These are phyloP conservation scores for Porites australiensis DNA, from an alignment of 64 coral and sea anemone species.

Conservation along the genomic window DNA sequence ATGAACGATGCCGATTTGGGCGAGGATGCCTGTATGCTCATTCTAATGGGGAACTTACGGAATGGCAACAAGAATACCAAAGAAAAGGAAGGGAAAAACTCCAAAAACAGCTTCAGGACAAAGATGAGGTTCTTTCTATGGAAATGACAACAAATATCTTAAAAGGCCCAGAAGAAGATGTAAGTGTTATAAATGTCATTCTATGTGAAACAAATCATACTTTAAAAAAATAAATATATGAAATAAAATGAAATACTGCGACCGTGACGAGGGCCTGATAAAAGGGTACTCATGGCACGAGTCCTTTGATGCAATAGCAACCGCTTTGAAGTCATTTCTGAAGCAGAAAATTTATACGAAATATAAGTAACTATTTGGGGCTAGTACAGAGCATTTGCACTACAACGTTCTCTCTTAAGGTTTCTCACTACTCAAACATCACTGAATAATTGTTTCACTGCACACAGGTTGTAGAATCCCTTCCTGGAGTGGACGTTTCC, in stretches of 20 bases:
- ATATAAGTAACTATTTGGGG: too few relatives aligned
- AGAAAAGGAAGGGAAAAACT: background rate
- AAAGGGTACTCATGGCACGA: too few relatives aligned
- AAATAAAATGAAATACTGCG: too few relatives aligned
- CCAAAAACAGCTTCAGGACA: background rate
- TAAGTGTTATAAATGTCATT: background rate
- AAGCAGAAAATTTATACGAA: too few relatives aligned
- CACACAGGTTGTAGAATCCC: background rate
- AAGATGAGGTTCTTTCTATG: background rate
- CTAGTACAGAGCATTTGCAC: too few relatives aligned
- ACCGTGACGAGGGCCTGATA: too few relatives aligned
- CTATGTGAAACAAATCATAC: too few relatives aligned
- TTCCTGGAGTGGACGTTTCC: conserved; percentile 27
- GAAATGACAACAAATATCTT: conserved; percentile 20
- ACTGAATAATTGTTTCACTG: background rate
- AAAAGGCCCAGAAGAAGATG: conserved; percentile 16
- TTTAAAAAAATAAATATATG: too few relatives aligned
- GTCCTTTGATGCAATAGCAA: too few relatives aligned
- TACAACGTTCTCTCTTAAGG: too few relatives aligned
- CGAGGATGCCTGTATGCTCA: conserved; percentile 59
- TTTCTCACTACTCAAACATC: background rate
- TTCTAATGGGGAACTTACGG: conserved; percentile 9
- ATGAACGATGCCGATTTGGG: conserved; percentile 46
- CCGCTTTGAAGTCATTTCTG: too few relatives aligned
- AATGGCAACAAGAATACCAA: conserved; percentile 41